Evolutionary conservation across 2,888 invertebrate species (phyloP).

Genomic region (Lobophora halterata): DNA sequence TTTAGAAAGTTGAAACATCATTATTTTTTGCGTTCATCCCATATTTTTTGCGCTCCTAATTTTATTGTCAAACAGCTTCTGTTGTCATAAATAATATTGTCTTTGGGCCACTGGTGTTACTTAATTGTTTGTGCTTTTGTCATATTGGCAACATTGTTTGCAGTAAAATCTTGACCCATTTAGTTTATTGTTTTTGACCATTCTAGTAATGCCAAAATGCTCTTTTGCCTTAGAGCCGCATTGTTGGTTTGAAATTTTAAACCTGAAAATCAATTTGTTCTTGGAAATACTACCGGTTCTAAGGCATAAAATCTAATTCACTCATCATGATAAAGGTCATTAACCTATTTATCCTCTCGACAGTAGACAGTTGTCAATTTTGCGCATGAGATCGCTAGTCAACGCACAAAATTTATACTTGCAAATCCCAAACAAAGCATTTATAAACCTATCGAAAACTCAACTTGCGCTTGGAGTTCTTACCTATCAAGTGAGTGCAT

Average conservation of each 20-base stretch:
- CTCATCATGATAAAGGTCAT: no score
- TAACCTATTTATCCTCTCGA: no score
- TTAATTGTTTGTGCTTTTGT: constrained; percentile 56
- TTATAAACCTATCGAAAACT: no score
- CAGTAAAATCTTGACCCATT: constrained; percentile 58
- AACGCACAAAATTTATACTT: no score
- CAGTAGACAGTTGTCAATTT: no score
- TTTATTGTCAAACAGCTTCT: constrained; percentile 59
- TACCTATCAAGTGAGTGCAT: no score
- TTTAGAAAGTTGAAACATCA: constrained; percentile 29
- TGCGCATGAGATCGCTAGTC: no score
- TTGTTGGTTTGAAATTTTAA: constrained; percentile 11
- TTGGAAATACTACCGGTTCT: no score
- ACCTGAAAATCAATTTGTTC: not conserved
- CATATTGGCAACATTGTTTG: constrained; percentile 49
- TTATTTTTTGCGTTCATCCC: constrained; percentile 32
- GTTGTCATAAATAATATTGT: constrained; percentile 68
- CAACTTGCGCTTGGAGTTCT: no score
- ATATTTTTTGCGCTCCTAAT: constrained; percentile 48
- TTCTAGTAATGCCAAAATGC: constrained; percentile 36
- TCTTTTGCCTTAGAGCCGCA: constrained; percentile 11
- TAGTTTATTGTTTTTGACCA: constrained; percentile 40
- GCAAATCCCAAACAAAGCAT: no score
- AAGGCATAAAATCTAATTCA: no score
- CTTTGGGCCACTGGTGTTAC: constrained; percentile 72